Evolutionary conservation across 2,797 vertebrate genomes (phyloP).

Genomic region (Tokudaia tokunoshimensis): DNA sequence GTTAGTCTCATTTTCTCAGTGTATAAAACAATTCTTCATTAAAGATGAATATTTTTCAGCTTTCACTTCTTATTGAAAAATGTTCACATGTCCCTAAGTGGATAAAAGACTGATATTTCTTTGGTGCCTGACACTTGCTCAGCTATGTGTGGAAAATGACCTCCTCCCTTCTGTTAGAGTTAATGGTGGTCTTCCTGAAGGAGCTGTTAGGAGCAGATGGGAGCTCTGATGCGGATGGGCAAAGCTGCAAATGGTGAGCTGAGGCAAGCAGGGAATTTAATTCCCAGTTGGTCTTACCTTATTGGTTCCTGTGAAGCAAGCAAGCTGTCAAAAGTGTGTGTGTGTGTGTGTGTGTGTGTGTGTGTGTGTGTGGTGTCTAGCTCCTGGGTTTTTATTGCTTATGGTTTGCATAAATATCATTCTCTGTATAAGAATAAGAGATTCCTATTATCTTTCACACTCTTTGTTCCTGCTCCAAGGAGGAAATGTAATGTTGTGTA

Average conservation of each 20-base stretch:
- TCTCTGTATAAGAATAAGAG: neutral
- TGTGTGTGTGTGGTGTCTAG: neutral
- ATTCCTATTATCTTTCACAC: neutral
- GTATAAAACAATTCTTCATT: neutral
- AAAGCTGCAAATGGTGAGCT: neutral
- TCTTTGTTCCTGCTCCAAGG: neutral
- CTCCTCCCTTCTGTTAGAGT: neutral
- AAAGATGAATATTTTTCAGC: conserved; percentile 33
- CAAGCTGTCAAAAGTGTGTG: neutral
- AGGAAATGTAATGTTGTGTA: neutral
- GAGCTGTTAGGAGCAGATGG: neutral
- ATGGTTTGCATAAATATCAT: neutral
- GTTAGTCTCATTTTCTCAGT: conserved; percentile 39
- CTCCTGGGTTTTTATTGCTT: neutral
- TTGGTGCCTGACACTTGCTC: neutral
- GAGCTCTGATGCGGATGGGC: neutral
- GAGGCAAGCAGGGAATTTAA: neutral
- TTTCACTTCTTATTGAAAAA: conserved; percentile 37
- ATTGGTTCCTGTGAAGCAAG: neutral
- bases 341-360: neutral
- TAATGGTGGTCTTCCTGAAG: neutral
- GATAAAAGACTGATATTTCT: neutral
- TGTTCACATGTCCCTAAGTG: neutral
- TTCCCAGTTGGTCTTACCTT: neutral
- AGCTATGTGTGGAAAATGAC: conserved; percentile 21